These are phyloP conservation scores for Philypnodon macrostomus DNA, from an alignment of 2,797 vertebrate genomes.

Conservation along the genomic window DNA sequence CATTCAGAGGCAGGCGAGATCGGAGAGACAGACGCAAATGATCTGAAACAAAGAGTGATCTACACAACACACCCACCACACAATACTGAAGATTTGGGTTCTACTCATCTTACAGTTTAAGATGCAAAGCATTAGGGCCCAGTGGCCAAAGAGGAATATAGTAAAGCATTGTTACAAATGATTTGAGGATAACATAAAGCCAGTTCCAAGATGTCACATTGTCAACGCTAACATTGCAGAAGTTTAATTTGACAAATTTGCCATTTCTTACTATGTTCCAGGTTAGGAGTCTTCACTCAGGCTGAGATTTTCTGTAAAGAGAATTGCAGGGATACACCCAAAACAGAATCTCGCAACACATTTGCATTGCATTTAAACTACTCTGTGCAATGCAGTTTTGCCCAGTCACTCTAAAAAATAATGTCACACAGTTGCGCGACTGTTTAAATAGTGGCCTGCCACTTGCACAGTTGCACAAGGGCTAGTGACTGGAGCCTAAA, in stretches of 20 bases:
- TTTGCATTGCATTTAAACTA: conserved; percentile 61
- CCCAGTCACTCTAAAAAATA: conserved; percentile 55
- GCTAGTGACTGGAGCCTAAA: conserved; percentile 59
- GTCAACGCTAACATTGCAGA: conserved; percentile 60
- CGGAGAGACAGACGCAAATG: conserved; percentile 76
- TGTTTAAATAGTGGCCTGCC: conserved; percentile 28
- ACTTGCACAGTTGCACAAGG: conserved; percentile 75
- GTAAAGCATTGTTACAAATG: conserved; percentile 70
- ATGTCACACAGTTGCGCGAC: conserved; percentile 65
- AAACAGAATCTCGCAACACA: conserved; percentile 60
- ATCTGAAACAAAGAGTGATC: conserved; percentile 85
- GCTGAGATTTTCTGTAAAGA: conserved; percentile 75
- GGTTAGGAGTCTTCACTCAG: conserved; percentile 64
- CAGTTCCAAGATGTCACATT: conserved; percentile 69
- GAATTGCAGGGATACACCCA: conserved; percentile 68
- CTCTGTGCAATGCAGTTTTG: conserved; percentile 72
- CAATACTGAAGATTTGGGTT: conserved; percentile 66
- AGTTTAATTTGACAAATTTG: conserved; percentile 45
- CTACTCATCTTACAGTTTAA: conserved; percentile 70
- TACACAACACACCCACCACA: conserved; percentile 81
- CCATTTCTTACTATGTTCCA: conserved; percentile 75
- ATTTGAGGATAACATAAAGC: conserved; percentile 73
- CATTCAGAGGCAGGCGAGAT: conserved; percentile 82
- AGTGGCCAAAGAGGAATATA: conserved; percentile 65
- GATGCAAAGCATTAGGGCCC: conserved; percentile 73